Base-by-base conservation (phyloP, 2,113 vertebrate genomes). In the Zeus faber region DNA sequence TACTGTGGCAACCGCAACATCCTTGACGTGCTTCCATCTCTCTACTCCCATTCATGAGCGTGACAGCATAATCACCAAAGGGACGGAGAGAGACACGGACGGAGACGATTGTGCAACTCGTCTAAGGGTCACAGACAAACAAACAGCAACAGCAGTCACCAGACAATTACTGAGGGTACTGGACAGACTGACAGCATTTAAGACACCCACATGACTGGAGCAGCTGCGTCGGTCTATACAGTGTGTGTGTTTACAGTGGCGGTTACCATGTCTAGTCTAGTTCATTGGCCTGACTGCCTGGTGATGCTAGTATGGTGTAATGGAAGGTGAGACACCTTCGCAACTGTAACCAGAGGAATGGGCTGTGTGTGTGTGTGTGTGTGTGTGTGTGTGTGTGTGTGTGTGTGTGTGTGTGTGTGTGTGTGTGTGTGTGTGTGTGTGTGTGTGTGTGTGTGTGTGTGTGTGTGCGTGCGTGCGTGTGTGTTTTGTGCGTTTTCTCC, bases 161-260 rank as follows among this genome's bases (percentile, higher is more conserved):
- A 66, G 57, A 73, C 55, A 37, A 8, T 33, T 13, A 7, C 8
- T 10, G 8, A 33, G 27, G 54, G 59, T 50, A 58, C 52, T 63
- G 68, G 70, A 59, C 48, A 65, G 67, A 62, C 43, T 54, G 54
- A 72, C 47, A 25, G 68, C 65, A 50, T 51, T 70, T 72, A 85
- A 74, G 68, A 44, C 54, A 76, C 57, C 69, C 76, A 68, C 74
- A 70, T 80, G 74, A 78, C 65, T 29, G 55, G 58, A 67, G 59
- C 62, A 22, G 13, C 24, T 14, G 29, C 52, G 54, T 41, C 14
- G 21, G 53, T 49, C 11, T 46, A n/a, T n/a, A n/a, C n/a, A n/a
- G 60, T 54, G 43, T 64, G 37, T 22, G 41, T 44, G 45, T 21
- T 50, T 6, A 4, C 17, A 51, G 25, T 17, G 39, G 6, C 43